Base-by-base conservation (phyloP, 2,888 invertebrate species). In the Axea sp. region DNA sequence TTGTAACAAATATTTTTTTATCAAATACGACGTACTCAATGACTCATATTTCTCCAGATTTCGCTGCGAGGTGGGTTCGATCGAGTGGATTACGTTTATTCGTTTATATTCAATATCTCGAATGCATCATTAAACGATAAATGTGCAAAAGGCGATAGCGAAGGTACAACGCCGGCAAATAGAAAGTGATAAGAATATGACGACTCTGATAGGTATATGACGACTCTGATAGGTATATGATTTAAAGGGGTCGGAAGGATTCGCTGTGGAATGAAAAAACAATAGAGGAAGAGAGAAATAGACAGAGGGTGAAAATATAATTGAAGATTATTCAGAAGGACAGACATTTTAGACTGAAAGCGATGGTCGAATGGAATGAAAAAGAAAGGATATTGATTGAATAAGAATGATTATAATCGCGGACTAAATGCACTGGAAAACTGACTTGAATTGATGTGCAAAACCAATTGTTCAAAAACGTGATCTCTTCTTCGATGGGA, bases 301-400 rank as follows among this genome's bases (percentile, higher is more conserved):
- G 41, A 51, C n/a, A 26, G 7, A 64, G 64, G 47, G 12, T 39
- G 28, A 30, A 35, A 33, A 11, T 67, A 28, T 67, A 67, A 68
- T 68, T 68, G 55, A 43, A 53, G 68, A 60, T 57, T 68, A 60
- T 68, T 51, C 41, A 43, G 55, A 59, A 51, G 59, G 31, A 39
- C 22, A 30, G 37, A 19, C 35, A 31, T 65, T 53, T 65, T 28
- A 9, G 35, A 12, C 1, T 7, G 33, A 35, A 6, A 41, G 19
- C 28, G 22, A 45, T 4, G 11, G 26, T 14, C 28, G 3, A n/a
- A n/a, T n/a, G n/a, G n/a, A n/a, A n/a, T n/a, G n/a, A n/a, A n/a
- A n/a, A 19, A 26, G 43, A 43, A 30, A 11, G 6, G 17, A 3
- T 55, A 55, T 41, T 26, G 30, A 30, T 41, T 41, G 15, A 31